Base-by-base conservation (phyloP, 2,888 invertebrate species). In the Hetaerina titia region DNA sequence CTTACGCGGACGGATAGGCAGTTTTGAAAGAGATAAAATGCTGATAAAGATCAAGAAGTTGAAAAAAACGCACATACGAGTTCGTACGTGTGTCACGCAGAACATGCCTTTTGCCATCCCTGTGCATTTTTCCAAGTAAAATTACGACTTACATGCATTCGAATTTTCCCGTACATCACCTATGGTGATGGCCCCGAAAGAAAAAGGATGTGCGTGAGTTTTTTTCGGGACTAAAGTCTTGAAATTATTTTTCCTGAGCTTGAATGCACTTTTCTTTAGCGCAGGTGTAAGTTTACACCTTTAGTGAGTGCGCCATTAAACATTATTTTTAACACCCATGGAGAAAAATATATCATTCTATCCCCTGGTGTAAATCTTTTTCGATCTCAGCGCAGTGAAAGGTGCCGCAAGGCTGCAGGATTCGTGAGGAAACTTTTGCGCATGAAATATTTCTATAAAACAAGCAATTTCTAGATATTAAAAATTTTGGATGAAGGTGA, bases 261-360 rank as follows among this genome's bases (percentile, higher is more conserved):
- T 81, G 81, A 31, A 81, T 81, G 11, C 31, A 7, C 25, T 81
- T 81, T 81, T 81, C 81, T 81, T 25, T 15, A 81, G 25, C 25
- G 31, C 13, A 25, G 15, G 81, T 81, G 31, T 81, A 81, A 81
- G 81, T 22, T 81, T 81, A 81, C 81, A 81, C 81, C 81, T 81
- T 22, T 0, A 69, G 11, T 25, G 31, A 31, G 25, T 81, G 25
- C 31, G 15, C 13, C 81, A 15, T 81, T 13, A 31, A 81, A 31
- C 81, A 81, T 25, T 31, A 81, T 31, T 81, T 81, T 81, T 31
- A 81, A 81, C 81, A 81, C 81, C 81, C 81, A 81, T 22, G 81
- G 31, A 81, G 81, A 81, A 31, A 81, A 31, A 81, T 81, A 81
- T 81, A 81, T 81, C 81, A 81, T 25, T 31, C 81, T 81, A 31